phyloP scores from a whole-genome alignment of 2,888 invertebrate genomes.

The Pardosa pseudoannulata region DNA sequence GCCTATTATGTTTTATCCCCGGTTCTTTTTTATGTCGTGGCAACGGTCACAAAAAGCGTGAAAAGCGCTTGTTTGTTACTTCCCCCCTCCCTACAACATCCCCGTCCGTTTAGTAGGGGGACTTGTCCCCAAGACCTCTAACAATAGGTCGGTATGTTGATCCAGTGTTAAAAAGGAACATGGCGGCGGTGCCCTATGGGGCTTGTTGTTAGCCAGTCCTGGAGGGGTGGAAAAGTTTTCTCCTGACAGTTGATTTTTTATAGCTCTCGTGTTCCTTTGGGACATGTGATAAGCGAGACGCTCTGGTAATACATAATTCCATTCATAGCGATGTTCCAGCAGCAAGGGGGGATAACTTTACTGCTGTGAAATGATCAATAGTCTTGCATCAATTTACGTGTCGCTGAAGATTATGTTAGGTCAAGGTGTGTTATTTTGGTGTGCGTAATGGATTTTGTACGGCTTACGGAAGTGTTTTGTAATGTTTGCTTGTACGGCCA shows the following conservation, averaged over 20 bases:
- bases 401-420: slow-evolving; percentile 50
- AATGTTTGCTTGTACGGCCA: slow-evolving; percentile 28
- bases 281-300: slow-evolving; percentile 39
- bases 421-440: slow-evolving; percentile 20
- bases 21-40: slow-evolving; percentile 15
- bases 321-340: slow-evolving; percentile 51
- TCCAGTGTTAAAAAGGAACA: slow-evolving; percentile 53
- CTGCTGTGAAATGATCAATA: slow-evolving; percentile 36
- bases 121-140: background rate
- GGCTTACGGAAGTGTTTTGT: slow-evolving; percentile 52
- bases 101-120: too few species aligned
- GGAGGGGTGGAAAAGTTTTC: background rate
- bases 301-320: slow-evolving; percentile 39
- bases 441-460: slow-evolving; percentile 29
- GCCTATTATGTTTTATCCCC: slow-evolving; percentile 36
- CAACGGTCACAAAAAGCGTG: slow-evolving; percentile 50
- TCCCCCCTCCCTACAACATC: slow-evolving; percentile 16
- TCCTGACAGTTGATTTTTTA: slow-evolving; percentile 30
- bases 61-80: slow-evolving; percentile 56
- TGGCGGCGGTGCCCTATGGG: slow-evolving; percentile 42
- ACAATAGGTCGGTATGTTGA: slow-evolving; percentile 60
- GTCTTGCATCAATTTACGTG: slow-evolving; percentile 48
- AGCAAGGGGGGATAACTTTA: too few species aligned
- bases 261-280: slow-evolving; percentile 50
- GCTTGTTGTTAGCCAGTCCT: too few species aligned